Percentiles rank a stretch among this genome's conserved stretches.
Evolutionary conservation across 2,888 invertebrate genomes (phyloP).

Genomic region (Spicauda simplicius): DNA sequence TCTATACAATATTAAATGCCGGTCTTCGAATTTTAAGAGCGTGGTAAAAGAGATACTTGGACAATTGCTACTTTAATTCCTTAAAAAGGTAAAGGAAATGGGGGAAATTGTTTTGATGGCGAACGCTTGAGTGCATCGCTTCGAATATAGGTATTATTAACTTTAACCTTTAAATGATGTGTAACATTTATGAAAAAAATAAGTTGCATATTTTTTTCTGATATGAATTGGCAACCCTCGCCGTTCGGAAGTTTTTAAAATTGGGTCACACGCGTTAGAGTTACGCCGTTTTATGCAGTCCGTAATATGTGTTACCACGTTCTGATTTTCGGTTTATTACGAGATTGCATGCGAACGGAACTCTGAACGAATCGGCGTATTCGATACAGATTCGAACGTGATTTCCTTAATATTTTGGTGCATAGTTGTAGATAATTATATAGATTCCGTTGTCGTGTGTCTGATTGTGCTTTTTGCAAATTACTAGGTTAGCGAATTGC

Average conservation of each 20-base stretch:
- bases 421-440: not conserved
- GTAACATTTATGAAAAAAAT: too few species aligned
- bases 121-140: too few species aligned
- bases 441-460: not conserved
- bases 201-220: too few species aligned
- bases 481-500: not conserved
- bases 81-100: too few species aligned
- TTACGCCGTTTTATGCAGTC: conserved; percentile 47
- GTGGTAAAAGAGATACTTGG: too few species aligned
- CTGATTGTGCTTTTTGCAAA: not conserved
- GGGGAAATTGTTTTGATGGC: too few species aligned
- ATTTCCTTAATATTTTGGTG: conserved; percentile 19
- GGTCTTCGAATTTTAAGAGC: too few species aligned
- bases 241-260: conserved; percentile 50
- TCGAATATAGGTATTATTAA: too few species aligned
- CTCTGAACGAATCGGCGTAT: conserved; percentile 17
- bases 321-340: conserved; percentile 47
- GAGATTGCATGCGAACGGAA: conserved; percentile 37
- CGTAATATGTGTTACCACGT: conserved; percentile 45
- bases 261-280: conserved; percentile 55
- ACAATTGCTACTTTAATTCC: too few species aligned
- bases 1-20: too few species aligned
- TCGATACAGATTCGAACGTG: conserved; percentile 15
- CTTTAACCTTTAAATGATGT: too few species aligned
- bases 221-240: conserved; percentile 32